Conservation (phyloP, 1,140 invertebrate species). For the Helicorthomorpha holstii region DNA sequence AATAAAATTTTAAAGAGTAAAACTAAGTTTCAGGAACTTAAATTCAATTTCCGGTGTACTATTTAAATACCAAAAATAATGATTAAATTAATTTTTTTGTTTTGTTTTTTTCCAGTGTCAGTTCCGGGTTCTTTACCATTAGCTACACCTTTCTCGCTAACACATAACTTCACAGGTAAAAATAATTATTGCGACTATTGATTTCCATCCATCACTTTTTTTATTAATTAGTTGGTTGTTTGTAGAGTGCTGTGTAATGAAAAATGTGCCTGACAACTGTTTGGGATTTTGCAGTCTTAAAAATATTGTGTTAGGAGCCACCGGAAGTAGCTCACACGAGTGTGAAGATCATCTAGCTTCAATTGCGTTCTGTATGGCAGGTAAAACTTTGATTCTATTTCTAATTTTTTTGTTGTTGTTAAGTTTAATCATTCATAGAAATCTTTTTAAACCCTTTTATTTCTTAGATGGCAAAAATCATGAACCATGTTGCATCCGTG, state of each 20-base stretch:
- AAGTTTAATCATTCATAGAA: not conserved
- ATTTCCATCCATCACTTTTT: too few species aligned
- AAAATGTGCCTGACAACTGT: slow-evolving; percentile 47
- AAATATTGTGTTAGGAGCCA: slow-evolving; percentile 56
- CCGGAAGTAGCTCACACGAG: slow-evolving; percentile 53
- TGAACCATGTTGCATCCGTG: slow-evolving; percentile 59
- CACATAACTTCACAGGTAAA: slow-evolving; percentile 6
- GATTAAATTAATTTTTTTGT: too few species aligned
- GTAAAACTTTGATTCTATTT: slow-evolving; percentile 16
- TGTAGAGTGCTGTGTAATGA: slow-evolving; percentile 43
- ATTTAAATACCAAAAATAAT: too few species aligned
- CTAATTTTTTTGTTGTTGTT: not conserved
- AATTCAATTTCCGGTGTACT: too few species aligned
- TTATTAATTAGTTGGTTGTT: not conserved
- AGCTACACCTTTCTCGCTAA: slow-evolving; percentile 14
- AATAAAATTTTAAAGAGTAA: too few species aligned
- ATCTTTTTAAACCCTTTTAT: not conserved
- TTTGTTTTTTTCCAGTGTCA: not conserved
- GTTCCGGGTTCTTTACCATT: not conserved
- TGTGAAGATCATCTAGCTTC: slow-evolving; percentile 56
- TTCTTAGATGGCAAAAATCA: slow-evolving; percentile 54
- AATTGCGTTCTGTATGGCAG: slow-evolving; percentile 47
- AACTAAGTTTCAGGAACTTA: too few species aligned
- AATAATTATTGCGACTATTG: too few species aligned
- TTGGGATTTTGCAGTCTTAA: slow-evolving; percentile 65